A percentile compares a stretch with the other conserved stretches of the same genome.
These are phyloP conservation scores for Drosophila pseudotalamancana DNA, from an alignment of 2,888 invertebrate genomes.

Conservation along the genomic window DNA sequence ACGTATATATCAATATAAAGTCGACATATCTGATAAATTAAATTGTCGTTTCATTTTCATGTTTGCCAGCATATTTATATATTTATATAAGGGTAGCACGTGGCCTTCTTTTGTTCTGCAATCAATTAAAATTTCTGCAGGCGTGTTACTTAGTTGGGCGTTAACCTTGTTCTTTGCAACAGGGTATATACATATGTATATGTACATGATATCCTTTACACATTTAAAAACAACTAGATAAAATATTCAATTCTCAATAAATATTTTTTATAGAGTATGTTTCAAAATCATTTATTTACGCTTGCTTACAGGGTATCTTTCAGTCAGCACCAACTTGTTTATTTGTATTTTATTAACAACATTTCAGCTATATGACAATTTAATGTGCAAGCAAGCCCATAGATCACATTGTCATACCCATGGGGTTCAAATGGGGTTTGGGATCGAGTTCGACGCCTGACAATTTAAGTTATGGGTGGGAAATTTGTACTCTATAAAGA, in stretches of 20 bases:
- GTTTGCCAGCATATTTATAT: conserved; percentile 3
- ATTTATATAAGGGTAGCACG: conserved; percentile 42
- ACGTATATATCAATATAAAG: conserved; percentile 15
- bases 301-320: conserved; percentile 2
- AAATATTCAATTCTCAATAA: too few species aligned
- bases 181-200: not conserved
- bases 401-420: conserved; percentile 16
- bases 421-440: not conserved
- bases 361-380: conserved; percentile 15
- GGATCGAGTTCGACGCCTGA: not conserved
- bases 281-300: too few species aligned
- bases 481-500: conserved; percentile 1
- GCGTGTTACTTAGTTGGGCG: conserved; percentile 7
- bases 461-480: conserved; percentile 7
- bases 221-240: not conserved
- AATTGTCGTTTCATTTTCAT: conserved; percentile 26
- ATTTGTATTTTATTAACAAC: conserved; percentile 10
- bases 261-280: too few species aligned
- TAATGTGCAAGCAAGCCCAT: conserved; percentile 12
- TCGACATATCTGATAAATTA: not conserved
- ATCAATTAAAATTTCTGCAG: conserved; percentile 53
- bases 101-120: conserved; percentile 37
- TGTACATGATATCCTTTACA: not conserved
- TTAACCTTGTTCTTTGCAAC: conserved; percentile 7
- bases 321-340: not conserved